Percentiles rank a stretch among this genome's conserved stretches.
Evolutionary conservation across 2,797 vertebrate genomes (phyloP).

Genomic region (Chloroceryle inda): DNA sequence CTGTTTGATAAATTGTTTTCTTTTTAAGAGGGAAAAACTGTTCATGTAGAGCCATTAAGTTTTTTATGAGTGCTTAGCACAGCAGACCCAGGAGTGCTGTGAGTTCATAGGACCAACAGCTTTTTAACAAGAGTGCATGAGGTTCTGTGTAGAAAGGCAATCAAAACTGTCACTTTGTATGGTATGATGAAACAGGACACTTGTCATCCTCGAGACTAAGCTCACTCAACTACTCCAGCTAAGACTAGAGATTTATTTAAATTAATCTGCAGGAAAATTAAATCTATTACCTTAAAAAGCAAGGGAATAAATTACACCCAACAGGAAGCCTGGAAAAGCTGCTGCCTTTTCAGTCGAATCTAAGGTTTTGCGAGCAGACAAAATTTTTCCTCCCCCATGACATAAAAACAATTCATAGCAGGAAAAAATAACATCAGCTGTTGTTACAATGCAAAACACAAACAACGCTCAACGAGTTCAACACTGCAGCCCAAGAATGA

Average conservation of each 20-base stretch:
- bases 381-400: neutral
- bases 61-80: neutral
- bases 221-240: constrained; percentile 5
- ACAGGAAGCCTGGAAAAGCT: constrained; percentile 15
- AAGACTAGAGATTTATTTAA: constrained; percentile 23
- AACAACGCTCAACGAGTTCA: neutral
- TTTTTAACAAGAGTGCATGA: neutral
- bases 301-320: constrained; percentile 31
- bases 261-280: constrained; percentile 47
- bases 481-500: neutral
- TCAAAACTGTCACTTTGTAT: neutral
- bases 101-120: neutral
- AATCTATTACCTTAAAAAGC: constrained; percentile 44
- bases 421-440: neutral
- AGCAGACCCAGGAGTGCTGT: neutral
- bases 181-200: neutral
- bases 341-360: neutral
- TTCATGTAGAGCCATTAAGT: neutral
- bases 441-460: neutral
- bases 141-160: neutral
- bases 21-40: neutral
- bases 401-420: neutral
- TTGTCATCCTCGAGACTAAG: neutral
- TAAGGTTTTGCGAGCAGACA: neutral
- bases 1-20: neutral